phyloP scores from a whole-genome alignment of 2,888 invertebrate genomes.

The Augiades crinisus region DNA sequence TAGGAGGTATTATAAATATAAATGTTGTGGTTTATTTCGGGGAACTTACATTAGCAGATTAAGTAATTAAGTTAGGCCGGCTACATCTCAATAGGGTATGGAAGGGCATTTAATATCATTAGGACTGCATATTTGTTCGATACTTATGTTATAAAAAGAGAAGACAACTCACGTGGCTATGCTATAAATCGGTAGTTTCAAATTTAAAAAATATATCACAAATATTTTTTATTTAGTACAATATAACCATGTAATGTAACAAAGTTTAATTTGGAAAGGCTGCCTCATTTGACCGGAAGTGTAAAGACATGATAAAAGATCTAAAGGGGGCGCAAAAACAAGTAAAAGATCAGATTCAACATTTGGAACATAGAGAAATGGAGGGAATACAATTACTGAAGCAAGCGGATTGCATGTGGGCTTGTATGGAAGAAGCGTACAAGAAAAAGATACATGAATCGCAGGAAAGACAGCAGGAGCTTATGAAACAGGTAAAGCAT shows the following conservation, averaged over 20 bases:
- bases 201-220: too few species aligned
- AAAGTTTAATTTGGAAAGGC: conserved; percentile 43
- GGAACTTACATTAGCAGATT: too few species aligned
- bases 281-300: conserved; percentile 56
- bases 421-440: conserved; percentile 73
- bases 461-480: conserved; percentile 47
- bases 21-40: too few species aligned
- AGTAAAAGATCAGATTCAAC: conserved; percentile 75
- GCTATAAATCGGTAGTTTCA: too few species aligned
- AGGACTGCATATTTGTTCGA: too few species aligned
- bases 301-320: conserved; percentile 64
- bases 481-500: conserved; percentile 50
- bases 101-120: too few species aligned
- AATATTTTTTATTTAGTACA: not conserved
- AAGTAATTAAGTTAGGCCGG: too few species aligned
- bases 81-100: too few species aligned
- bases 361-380: conserved; percentile 81
- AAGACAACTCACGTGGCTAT: too few species aligned
- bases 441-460: conserved; percentile 60
- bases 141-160: too few species aligned
- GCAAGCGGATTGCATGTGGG: conserved; percentile 81
- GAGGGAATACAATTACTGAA: conserved; percentile 76
- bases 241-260: not conserved
- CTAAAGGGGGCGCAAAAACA: conserved; percentile 75
- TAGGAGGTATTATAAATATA: too few species aligned